Conservation (phyloP, 2,888 invertebrate species). For the Lepeophtheirus nordmannii region DNA sequence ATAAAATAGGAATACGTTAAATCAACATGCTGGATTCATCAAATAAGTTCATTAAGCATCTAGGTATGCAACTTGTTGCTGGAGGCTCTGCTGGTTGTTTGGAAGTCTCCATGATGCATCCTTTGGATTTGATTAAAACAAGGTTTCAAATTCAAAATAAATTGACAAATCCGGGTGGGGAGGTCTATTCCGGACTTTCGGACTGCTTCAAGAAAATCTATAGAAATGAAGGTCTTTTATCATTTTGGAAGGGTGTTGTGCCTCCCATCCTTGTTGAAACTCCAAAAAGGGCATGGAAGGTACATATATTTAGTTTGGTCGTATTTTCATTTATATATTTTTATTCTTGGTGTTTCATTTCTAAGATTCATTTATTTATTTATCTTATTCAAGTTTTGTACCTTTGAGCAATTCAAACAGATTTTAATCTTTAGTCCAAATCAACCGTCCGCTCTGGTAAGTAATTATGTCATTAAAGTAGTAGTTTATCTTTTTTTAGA, state of each 20-base stretch:
- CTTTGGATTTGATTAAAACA: conserved; percentile 81
- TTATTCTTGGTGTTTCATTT: not conserved
- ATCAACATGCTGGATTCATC: not conserved
- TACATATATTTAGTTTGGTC: no score
- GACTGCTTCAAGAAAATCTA: conserved; percentile 85
- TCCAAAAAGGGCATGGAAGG: conserved; percentile 80
- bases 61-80: conserved; percentile 2
- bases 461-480: not conserved
- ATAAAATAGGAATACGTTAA: no score
- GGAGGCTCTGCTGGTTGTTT: conserved; percentile 47
- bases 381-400: conserved; percentile 50
- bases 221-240: conserved; percentile 58
- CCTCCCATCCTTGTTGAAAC: conserved; percentile 88
- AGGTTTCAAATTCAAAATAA: conserved; percentile 55
- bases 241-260: conserved; percentile 83
- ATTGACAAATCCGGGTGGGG: conserved; percentile 39
- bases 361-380: conserved; percentile 14
- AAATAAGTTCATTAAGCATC: not conserved
- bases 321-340: no score
- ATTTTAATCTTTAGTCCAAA: not conserved
- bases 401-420: conserved; percentile 51
- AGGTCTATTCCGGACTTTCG: conserved; percentile 54
- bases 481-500: conserved; percentile 13
- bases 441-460: not conserved
- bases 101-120: conserved; percentile 92